These are phyloP conservation scores for Epiblema foenella DNA, from an alignment of 2,888 invertebrate genomes.

Conservation along the genomic window DNA sequence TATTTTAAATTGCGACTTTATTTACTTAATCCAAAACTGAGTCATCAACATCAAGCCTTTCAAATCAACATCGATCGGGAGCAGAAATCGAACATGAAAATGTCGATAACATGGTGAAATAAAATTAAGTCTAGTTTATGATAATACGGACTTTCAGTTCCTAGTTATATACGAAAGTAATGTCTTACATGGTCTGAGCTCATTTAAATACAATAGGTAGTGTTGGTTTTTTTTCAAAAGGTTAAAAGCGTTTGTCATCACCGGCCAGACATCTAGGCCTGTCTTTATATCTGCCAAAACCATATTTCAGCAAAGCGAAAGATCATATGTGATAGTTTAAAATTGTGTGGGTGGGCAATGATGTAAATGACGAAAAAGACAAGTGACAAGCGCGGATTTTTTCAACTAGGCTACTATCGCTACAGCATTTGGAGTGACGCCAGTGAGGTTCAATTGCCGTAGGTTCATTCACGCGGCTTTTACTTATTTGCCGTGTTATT, in stretches of 20 bases:
- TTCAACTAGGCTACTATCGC: slow-evolving; percentile 42
- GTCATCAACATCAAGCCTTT: slow-evolving; percentile 27
- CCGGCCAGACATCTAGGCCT: not conserved
- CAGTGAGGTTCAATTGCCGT: slow-evolving; percentile 55
- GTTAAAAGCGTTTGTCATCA: no score
- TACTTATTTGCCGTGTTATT: slow-evolving; percentile 30
- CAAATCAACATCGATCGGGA: slow-evolving; percentile 22
- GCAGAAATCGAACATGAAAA: slow-evolving; percentile 1
- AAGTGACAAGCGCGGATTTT: slow-evolving; percentile 17
- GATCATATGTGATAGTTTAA: not conserved
- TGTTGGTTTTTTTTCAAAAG: no score
- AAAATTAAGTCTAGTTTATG: not conserved
- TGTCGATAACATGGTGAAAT: not conserved
- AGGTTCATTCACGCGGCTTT: slow-evolving; percentile 45
- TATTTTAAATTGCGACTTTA: slow-evolving; percentile 11
- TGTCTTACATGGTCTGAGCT: not conserved
- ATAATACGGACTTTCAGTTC: not conserved
- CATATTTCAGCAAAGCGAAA: not conserved
- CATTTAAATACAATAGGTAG: slow-evolving; percentile 8
- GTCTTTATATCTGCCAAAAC: slow-evolving; percentile 3
- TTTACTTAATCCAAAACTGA: slow-evolving; percentile 14
- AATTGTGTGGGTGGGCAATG: not conserved
- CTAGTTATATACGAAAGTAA: not conserved
- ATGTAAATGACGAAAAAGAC: not conserved
- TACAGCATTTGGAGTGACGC: slow-evolving; percentile 52